A percentile compares a stretch with the other conserved stretches of the same genome.
Conservation (phyloP, 2,797 vertebrate genomes). For the Poeciliopsis presidionis region DNA sequence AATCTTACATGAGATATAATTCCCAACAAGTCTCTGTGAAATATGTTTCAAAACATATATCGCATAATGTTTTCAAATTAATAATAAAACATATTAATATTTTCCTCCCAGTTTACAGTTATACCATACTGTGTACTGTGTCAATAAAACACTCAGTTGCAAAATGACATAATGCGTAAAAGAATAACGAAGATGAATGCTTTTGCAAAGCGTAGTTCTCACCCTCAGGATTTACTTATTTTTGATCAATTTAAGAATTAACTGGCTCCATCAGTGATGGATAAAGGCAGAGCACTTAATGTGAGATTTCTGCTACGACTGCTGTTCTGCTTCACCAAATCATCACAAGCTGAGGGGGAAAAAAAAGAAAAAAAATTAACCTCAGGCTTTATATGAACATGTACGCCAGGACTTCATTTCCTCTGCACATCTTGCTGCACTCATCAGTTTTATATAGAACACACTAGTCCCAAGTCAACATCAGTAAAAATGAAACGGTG, state of each 20-base stretch:
- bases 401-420: conserved; percentile 73
- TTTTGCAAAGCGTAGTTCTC: not conserved
- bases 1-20: not conserved
- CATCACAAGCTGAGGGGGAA: conserved; percentile 47
- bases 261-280: conserved; percentile 10
- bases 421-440: conserved; percentile 67
- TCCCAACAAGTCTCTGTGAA: not conserved
- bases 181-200: not conserved
- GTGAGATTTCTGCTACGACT: conserved; percentile 50
- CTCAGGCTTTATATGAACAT: conserved; percentile 70
- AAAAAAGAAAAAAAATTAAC: conserved; percentile 58
- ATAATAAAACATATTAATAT: not conserved
- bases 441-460: conserved; percentile 78
- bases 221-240: conserved; percentile 7
- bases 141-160: not conserved
- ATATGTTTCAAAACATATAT: not conserved
- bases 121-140: not conserved
- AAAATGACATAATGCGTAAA: not conserved
- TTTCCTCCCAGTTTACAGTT: not conserved
- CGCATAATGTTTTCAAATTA: not conserved
- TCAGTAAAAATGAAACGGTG: conserved; percentile 63
- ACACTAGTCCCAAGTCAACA: conserved; percentile 65
- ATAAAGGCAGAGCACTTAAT: conserved; percentile 21
- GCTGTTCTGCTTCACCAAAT: conserved; percentile 60
- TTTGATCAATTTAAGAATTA: conserved; percentile 10